Percentiles rank a stretch among this genome's conserved stretches.
phyloP scores from a whole-genome alignment of 2,113 vertebrate species.

The Microtus pennsylvanicus region DNA sequence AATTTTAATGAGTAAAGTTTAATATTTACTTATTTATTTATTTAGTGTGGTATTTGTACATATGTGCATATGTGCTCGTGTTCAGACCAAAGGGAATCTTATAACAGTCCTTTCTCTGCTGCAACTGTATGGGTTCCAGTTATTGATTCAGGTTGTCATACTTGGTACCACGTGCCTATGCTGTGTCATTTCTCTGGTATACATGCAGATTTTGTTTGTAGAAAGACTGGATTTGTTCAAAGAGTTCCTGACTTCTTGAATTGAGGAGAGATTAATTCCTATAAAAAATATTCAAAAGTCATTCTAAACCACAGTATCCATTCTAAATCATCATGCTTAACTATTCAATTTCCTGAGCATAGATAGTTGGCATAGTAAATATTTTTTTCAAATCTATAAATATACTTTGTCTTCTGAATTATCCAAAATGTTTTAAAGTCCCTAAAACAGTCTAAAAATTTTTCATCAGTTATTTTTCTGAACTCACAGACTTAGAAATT shows the following conservation, averaged over 20 bases:
- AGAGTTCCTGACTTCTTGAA: background rate
- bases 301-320: background rate
- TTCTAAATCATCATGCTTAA: conserved; percentile 1
- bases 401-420: background rate
- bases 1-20: background rate
- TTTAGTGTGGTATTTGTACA: background rate
- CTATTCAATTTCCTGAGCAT: background rate
- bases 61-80: background rate
- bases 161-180: background rate
- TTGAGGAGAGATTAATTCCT: background rate
- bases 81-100: background rate
- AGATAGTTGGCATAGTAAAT: background rate
- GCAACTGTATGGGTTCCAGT: background rate
- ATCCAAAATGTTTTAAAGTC: background rate
- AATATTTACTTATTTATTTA: background rate
- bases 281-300: background rate
- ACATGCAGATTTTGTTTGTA: background rate
- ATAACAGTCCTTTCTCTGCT: background rate
- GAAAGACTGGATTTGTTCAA: background rate
- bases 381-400: background rate
- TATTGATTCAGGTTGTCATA: background rate
- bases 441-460: background rate
- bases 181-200: background rate
- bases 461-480: background rate
- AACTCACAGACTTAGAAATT: background rate